phyloP scores from a whole-genome alignment of 2,888 invertebrate genomes.

The Conistra vaccinii region DNA sequence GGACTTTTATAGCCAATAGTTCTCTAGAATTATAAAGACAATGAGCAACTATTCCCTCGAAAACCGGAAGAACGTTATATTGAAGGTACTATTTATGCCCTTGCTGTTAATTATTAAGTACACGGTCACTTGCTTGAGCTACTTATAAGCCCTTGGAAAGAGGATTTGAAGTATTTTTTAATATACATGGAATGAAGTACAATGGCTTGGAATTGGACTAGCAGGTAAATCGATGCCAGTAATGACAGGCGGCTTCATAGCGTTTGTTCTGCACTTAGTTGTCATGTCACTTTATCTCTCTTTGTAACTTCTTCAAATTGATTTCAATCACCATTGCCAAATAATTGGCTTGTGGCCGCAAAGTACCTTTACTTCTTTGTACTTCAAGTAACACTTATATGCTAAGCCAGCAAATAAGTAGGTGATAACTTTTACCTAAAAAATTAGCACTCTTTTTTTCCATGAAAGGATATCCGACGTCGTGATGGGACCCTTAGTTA shows the following conservation, averaged over 20 bases:
- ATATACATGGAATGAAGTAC: slow-evolving; percentile 12
- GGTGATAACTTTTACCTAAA: slow-evolving; percentile 12
- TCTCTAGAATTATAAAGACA: neutral
- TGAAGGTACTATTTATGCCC: slow-evolving; percentile 39
- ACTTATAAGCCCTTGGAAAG: slow-evolving; percentile 14
- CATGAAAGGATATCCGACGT: slow-evolving; percentile 33
- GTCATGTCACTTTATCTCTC: neutral
- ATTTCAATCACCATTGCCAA: neutral
- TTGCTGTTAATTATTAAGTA: slow-evolving; percentile 32
- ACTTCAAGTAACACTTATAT: slow-evolving; percentile 23
- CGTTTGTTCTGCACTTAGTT: neutral
- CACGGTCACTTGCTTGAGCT: slow-evolving; percentile 38
- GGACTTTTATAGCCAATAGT: neutral
- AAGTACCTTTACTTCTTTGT: neutral
- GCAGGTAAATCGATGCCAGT: slow-evolving; percentile 16
- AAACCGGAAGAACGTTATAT: slow-evolving; percentile 30
- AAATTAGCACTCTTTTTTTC: neutral
- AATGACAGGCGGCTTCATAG: neutral
- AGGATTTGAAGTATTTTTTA: slow-evolving; percentile 26
- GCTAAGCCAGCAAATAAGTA: slow-evolving; percentile 19
- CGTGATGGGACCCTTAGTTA: slow-evolving; percentile 12
- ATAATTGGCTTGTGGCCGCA: slow-evolving; percentile 18
- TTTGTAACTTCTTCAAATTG: neutral
- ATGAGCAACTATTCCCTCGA: neutral
- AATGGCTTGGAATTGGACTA: slow-evolving; percentile 13